Conservation (phyloP, 2,797 vertebrate species). For the Sarcophilus harrisii region DNA sequence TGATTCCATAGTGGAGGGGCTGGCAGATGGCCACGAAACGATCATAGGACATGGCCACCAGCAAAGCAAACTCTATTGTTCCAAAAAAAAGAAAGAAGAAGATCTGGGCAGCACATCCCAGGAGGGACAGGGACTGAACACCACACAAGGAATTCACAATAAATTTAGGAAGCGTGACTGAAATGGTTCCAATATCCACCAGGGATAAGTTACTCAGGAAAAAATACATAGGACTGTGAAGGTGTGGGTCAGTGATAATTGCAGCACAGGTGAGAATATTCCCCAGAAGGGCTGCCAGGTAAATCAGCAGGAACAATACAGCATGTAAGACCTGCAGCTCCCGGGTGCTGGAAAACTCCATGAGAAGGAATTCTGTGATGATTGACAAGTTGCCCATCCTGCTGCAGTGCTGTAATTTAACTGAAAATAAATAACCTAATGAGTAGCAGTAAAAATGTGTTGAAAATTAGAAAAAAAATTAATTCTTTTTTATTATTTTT, state of each 20-base stretch:
- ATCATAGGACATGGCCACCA: background rate
- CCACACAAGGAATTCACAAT: background rate
- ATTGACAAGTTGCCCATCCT: no score
- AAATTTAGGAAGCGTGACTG: slow-evolving; percentile 12
- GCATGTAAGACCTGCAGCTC: no score
- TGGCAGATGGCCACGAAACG: no score
- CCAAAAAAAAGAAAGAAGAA: slow-evolving; percentile 37
- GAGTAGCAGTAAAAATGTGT: no score
- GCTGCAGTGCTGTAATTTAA: background rate
- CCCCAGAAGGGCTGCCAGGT: background rate
- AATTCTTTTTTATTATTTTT: no score
- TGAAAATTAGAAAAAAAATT: no score
- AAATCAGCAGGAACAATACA: slow-evolving; percentile 11
- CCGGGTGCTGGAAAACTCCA: no score
- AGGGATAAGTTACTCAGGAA: slow-evolving; percentile 24
- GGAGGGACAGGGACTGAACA: slow-evolving; percentile 4
- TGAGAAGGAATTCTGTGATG: no score
- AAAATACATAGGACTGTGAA: slow-evolving; percentile 26
- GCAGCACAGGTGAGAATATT: slow-evolving; percentile 11
- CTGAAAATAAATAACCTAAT: no score
- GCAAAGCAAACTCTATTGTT: background rate
- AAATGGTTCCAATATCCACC: slow-evolving; percentile 28
- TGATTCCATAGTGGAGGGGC: background rate
- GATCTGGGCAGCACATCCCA: background rate
- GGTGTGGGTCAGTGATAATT: slow-evolving; percentile 1